phyloP scores from a whole-genome alignment of 1,140 invertebrate genomes.

The Phenacoccus solenopsis region DNA sequence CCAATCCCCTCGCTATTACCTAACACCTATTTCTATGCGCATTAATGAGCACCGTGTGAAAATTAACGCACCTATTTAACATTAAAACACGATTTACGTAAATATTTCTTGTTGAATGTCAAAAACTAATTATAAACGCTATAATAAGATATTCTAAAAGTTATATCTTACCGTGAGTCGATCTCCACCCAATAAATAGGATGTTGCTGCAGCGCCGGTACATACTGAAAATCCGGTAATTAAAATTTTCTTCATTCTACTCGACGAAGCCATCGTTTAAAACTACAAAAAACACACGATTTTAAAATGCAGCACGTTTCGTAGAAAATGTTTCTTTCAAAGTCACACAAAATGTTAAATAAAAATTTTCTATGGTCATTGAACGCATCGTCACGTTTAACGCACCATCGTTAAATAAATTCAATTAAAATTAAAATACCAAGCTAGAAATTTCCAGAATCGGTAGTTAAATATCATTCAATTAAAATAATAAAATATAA shows the following conservation, averaged over 20 bases:
- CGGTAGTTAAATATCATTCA: neutral
- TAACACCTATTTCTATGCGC: too few relatives aligned
- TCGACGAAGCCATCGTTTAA: neutral
- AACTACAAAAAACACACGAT: neutral
- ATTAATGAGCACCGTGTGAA: too few relatives aligned
- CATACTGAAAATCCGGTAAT: neutral
- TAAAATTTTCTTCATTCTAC: neutral
- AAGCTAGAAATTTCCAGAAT: neutral
- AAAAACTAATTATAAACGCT: too few relatives aligned
- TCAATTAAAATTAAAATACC: neutral
- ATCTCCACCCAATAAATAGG: neutral
- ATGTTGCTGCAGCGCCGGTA: neutral
- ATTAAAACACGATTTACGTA: too few relatives aligned
- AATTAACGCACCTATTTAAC: too few relatives aligned
- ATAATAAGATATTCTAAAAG: too few relatives aligned
- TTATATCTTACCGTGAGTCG: neutral
- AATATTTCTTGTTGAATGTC: too few relatives aligned
- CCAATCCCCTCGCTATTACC: too few relatives aligned
- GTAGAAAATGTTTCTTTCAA: neutral
- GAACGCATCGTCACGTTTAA: neutral
- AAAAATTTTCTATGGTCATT: too few relatives aligned
- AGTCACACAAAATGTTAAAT: neutral
- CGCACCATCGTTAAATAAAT: too few relatives aligned
- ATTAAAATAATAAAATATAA: neutral
- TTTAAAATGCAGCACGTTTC: too few relatives aligned